phyloP scores from a whole-genome alignment of 1,140 invertebrate genomes.

The Subanguina moxae region DNA sequence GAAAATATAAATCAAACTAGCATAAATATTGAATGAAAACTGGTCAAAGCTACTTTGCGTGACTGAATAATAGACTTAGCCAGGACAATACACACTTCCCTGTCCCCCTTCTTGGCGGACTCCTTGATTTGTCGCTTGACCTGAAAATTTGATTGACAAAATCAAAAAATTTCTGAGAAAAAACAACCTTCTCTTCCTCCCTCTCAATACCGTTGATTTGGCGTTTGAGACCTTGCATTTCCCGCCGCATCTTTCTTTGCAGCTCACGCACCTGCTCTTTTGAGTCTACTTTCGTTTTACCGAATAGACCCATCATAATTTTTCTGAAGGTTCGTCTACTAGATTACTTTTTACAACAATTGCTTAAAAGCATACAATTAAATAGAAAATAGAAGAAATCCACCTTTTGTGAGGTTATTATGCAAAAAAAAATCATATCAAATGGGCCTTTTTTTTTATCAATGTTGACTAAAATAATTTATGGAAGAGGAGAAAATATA shows the following conservation, averaged over 20 bases:
- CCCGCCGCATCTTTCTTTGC: conserved; percentile 85
- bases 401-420: too few relatives aligned
- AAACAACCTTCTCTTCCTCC: conserved; percentile 82
- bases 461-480: too few relatives aligned
- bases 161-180: conserved; percentile 12
- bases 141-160: conserved; percentile 24
- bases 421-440: too few relatives aligned
- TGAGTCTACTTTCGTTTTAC: conserved; percentile 51
- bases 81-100: conserved; percentile 84
- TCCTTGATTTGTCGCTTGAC: conserved; percentile 85
- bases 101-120: conserved; percentile 89
- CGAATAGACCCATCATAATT: conserved; percentile 55
- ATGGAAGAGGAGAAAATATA: too few relatives aligned
- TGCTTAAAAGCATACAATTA: too few relatives aligned
- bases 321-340: background rate
- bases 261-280: conserved; percentile 81
- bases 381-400: too few relatives aligned
- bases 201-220: conserved; percentile 87
- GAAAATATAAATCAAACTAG: background rate
- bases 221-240: conserved; percentile 82
- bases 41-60: conserved; percentile 72
- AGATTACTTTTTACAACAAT: too few relatives aligned
- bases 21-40: conserved; percentile 3
- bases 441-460: too few relatives aligned
- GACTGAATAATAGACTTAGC: conserved; percentile 91